These are phyloP conservation scores for Trisateles emortualis DNA, from an alignment of 2,888 invertebrate species.

Conservation along the genomic window DNA sequence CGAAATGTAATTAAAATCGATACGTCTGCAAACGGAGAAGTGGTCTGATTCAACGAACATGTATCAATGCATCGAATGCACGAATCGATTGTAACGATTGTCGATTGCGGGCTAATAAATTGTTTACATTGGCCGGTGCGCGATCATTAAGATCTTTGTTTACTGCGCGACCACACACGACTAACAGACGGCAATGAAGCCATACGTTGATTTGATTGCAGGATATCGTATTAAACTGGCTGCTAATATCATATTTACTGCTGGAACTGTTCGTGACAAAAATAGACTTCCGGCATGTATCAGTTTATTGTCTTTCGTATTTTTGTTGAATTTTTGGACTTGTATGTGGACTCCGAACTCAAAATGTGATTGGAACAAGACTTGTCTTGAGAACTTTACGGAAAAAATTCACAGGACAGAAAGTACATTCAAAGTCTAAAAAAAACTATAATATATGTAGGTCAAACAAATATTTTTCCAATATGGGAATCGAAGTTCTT, in stretches of 20 bases:
- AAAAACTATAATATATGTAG: too few relatives aligned
- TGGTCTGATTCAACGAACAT: constrained; percentile 64
- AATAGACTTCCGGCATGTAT: constrained; percentile 51
- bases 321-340: constrained; percentile 17
- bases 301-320: constrained; percentile 28
- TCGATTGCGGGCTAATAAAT: constrained; percentile 81
- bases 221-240: constrained; percentile 79
- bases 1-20: constrained; percentile 63
- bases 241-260: constrained; percentile 75
- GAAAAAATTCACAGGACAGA: too few relatives aligned
- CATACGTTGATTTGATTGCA: constrained; percentile 79
- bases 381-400: too few relatives aligned
- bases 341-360: not conserved
- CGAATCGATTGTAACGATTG: constrained; percentile 77
- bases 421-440: too few relatives aligned
- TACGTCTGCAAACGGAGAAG: constrained; percentile 62
- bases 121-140: constrained; percentile 75
- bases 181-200: constrained; percentile 75
- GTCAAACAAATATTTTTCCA: too few relatives aligned
- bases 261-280: constrained; percentile 53
- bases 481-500: too few relatives aligned
- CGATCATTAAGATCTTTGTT: constrained; percentile 82
- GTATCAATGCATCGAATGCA: constrained; percentile 70
- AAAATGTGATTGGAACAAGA: too few relatives aligned
- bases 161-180: constrained; percentile 82